phyloP scores from a whole-genome alignment of 2,113 vertebrate species.

The Fulmarus glacialis region DNA sequence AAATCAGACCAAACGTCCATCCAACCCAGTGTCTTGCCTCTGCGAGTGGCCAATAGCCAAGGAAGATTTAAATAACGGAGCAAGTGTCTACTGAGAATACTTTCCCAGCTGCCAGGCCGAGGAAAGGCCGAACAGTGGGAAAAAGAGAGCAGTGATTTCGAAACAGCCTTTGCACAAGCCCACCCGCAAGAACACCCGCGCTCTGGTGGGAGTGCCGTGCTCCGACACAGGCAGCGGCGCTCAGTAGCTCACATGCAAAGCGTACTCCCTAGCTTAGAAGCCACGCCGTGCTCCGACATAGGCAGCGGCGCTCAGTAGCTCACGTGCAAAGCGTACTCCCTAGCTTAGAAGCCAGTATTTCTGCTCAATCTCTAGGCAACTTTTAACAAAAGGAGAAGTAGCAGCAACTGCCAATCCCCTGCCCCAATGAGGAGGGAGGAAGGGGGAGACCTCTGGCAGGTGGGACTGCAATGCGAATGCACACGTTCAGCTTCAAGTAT shows the following conservation, averaged over 20 bases:
- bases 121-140: background rate
- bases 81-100: background rate
- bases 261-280: no score
- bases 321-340: no score
- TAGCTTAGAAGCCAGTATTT: background rate
- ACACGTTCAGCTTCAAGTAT: rapidly evolving
- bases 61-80: background rate
- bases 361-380: background rate
- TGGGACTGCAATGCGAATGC: rapidly evolving
- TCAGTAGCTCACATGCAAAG: background rate
- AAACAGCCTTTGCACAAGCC: background rate
- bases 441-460: background rate
- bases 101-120: background rate
- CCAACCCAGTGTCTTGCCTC: background rate
- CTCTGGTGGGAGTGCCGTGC: background rate
- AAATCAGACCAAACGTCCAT: background rate
- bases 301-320: background rate
- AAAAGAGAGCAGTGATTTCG: background rate
- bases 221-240: background rate
- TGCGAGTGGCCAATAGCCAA: background rate
- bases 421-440: background rate
- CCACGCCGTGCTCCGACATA: background rate
- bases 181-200: background rate
- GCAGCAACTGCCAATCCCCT: background rate
- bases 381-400: background rate